These are phyloP conservation scores for Mystacornis crossleyi DNA, from an alignment of 2,113 vertebrate genomes.

Conservation along the genomic window DNA sequence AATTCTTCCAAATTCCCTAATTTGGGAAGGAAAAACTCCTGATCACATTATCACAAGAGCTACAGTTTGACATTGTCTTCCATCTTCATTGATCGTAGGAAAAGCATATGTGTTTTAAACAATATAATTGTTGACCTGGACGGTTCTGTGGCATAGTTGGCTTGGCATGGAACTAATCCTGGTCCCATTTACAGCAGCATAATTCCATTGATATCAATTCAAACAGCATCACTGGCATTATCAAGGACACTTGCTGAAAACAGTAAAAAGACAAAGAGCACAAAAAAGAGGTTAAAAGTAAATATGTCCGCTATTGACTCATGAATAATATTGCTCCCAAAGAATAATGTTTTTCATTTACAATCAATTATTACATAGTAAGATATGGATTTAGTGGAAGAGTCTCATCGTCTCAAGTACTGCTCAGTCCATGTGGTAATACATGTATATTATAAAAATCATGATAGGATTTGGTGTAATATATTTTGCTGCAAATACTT, in stretches of 20 bases:
- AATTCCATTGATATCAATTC: background rate
- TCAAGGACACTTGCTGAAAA: background rate
- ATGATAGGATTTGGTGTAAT: background rate
- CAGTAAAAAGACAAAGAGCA: background rate
- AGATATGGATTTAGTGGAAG: background rate
- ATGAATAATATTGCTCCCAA: background rate
- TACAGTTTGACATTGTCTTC: background rate
- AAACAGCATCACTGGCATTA: background rate
- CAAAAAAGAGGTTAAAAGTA: background rate
- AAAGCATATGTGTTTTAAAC: background rate
- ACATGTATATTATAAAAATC: background rate
- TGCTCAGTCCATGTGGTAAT: background rate
- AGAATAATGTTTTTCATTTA: background rate
- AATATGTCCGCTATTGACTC: background rate
- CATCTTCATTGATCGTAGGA: background rate
- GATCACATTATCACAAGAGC: background rate
- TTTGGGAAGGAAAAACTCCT: background rate
- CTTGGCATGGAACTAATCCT: background rate
- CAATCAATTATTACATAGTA: background rate
- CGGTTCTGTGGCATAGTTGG: background rate
- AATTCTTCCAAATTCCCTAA: background rate
- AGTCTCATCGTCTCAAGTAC: background rate
- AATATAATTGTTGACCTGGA: background rate
- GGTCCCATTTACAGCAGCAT: background rate
- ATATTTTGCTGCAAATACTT: background rate